Evolutionary conservation across 2,113 vertebrate genomes (phyloP), one percentile per base, ranked within the genome.

Genomic region (Campylorhamphus procurvoides): DNA sequence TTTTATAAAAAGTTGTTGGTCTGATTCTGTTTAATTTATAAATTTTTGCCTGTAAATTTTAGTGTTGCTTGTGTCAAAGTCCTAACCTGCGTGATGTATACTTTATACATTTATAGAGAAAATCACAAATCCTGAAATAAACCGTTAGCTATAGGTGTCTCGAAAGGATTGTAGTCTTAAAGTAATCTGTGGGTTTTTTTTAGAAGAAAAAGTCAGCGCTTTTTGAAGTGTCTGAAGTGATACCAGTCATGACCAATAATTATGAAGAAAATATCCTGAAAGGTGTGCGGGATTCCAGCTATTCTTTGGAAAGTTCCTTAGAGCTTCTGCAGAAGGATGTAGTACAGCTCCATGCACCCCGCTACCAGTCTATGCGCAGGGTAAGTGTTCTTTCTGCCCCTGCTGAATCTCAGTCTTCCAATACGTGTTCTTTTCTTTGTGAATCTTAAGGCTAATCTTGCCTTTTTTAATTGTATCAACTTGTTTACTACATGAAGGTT

Each of bases 181-280:
- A 59, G 28, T 86, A 42, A 50, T 33, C 13, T 80, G 10, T 85
- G 23, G 14, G 60, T 37, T 56, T 39, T 39, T 71, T 66, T 84
- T 87, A 99, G 99, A 99, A 99, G 98, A 99, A 99, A 97, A 99
- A 99, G 98, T 99, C 99, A 84, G 99, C 99, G 69, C 99, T 99
- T 97, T 99, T 99, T 97, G 99, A 99, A 98, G 99, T 99, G 97
- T 99, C 99, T 98, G 99, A 99, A 98, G 99, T 99, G 98, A 98
- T 99, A 98, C 99, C 99, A 94, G 99, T 99, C 97, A 99, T 99
- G 99, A 99, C 99, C 96, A 99, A 99, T 98, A 99, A 99, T 98
- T 99, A 99, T 94, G 99, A 99, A 98, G 99, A 99, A 98, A 99
- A 99, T 98, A 99, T 99, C 97, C 97, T 99, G 97, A 98, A 99